Base-by-base conservation (phyloP, 2,113 vertebrate genomes). In the Nothoprocta perdicaria region DNA sequence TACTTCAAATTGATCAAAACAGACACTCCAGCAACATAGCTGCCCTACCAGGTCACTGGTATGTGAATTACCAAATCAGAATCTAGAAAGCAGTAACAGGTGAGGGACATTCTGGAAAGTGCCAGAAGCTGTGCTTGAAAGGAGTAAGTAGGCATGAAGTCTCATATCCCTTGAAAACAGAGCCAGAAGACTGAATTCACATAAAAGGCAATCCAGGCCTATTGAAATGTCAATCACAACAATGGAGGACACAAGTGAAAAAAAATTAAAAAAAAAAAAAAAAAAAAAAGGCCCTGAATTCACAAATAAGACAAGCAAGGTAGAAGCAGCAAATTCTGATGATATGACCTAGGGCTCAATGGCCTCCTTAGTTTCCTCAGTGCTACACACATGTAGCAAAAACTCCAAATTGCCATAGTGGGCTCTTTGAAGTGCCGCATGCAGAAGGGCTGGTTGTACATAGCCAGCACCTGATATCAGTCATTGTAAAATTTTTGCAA, bases 301-400 rank as follows among this genome's bases (percentile, higher is more conserved):
- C 43, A 72, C 4, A 65, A 61, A 48, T 0, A 43, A 43, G 4
- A 26, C 12, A 27, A 66, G 63, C 38, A 33, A 29, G 12, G 48
- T 13, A n/a, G 16, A 60, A 52, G 1, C 53, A 35, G 1, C 1
- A 46, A 61, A 65, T 48, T 14, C 12, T 16, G 4, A 2, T 23
- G 10, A 45, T 31, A 14, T 41, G 52, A 29, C 31, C 7, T 12
- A 50, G 11, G 12, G 29, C 66, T 19, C 68, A 27, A 60, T 6
- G 57, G 12, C 24, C 29, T 77, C 63, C n/a, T 29, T 4, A 61
- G 6, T 6, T 76, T 13, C 13, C 24, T 24, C 79, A 33, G 24
- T 31, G 43, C 9, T 43, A 23, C 17, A 24, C 13, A 58, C 33
- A 58, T 46, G n/a, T 72, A 83, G 1, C 4, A 9, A 6, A 67